Evolutionary conservation across 2,797 vertebrate genomes (phyloP).

Genomic region (Scolopax rusticola): DNA sequence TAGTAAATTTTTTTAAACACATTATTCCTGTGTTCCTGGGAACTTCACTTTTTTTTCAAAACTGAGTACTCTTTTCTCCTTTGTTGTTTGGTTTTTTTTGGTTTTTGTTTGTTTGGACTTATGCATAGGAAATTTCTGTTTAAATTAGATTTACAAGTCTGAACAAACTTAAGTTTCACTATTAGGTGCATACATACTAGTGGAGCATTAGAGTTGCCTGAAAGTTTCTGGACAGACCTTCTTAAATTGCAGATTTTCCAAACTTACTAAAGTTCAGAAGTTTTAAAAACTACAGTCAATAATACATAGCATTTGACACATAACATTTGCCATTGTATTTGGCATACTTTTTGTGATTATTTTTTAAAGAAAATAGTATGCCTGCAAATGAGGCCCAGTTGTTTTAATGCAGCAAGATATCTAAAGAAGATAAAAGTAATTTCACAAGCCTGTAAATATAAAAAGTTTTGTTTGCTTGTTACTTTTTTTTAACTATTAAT

Average conservation of each 20-base stretch:
- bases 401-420: not conserved
- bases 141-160: not conserved
- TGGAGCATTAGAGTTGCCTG: not conserved
- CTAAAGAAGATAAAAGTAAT: not conserved
- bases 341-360: not conserved
- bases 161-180: not conserved
- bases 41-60: not conserved
- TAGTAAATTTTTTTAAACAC: not conserved
- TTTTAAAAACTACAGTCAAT: not conserved
- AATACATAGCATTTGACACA: not conserved
- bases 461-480: too few species aligned
- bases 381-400: not conserved
- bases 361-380: not conserved
- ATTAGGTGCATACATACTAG: not conserved
- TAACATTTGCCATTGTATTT: not conserved
- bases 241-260: not conserved
- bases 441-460: not conserved
- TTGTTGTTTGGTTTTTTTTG: fast-evolving
- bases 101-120: not conserved
- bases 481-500: not conserved
- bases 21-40: not conserved
- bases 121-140: not conserved
- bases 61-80: not conserved
- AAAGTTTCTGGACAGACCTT: not conserved
- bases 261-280: not conserved